Evolutionary conservation across 2,888 invertebrate species (phyloP).

Genomic region (Helicoverpa assulta): DNA sequence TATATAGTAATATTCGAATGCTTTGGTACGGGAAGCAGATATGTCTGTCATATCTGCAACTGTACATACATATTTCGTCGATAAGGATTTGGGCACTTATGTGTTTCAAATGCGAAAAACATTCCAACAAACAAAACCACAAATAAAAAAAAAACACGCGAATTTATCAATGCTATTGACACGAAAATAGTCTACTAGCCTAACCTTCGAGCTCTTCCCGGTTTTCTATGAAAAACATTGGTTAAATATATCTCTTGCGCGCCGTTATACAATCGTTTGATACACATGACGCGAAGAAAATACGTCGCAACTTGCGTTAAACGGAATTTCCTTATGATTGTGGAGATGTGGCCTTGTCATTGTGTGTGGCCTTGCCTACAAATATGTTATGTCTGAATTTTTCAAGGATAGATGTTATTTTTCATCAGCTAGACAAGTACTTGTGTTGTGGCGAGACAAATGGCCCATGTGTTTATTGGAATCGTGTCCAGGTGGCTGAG

Average conservation of each 20-base stretch:
- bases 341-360: constrained; percentile 29
- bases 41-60: no score
- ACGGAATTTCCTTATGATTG: constrained; percentile 22
- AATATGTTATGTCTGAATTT: constrained; percentile 14
- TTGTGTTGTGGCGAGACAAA: not conserved
- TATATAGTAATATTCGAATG: not conserved
- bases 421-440: not conserved
- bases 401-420: constrained; percentile 22
- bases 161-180: constrained; percentile 36
- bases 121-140: not conserved
- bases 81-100: no score
- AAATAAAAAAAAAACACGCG: not conserved
- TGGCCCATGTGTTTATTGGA: not conserved
- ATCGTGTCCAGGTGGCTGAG: not conserved
- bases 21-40: no score
- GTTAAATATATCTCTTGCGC: constrained; percentile 50
- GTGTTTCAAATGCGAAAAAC: not conserved
- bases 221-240: constrained; percentile 40
- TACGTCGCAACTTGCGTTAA: constrained; percentile 15
- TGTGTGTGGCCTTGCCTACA: constrained; percentile 26
- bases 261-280: constrained; percentile 32
- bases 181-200: constrained; percentile 46
- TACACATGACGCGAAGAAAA: constrained; percentile 30
- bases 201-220: constrained; percentile 52
- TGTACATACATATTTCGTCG: no score